Conservation (phyloP, 2,797 vertebrate species). For the Darevskia nairensis region DNA sequence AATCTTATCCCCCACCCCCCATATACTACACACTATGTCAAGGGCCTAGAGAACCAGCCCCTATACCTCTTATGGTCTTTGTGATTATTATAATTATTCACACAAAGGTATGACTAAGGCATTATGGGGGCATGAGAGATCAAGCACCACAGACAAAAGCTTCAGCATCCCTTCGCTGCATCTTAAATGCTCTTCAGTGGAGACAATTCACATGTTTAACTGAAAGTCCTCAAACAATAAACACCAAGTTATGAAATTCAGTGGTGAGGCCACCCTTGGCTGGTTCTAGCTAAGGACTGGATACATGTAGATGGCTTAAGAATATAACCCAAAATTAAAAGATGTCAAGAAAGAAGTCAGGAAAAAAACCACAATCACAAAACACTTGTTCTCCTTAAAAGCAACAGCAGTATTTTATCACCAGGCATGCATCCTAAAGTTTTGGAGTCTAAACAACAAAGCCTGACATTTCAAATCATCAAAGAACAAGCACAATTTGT, state of each 20-base stretch:
- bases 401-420: not conserved
- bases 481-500: not conserved
- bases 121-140: not conserved
- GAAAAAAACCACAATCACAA: not conserved
- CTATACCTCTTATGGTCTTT: not conserved
- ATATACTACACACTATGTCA: not conserved
- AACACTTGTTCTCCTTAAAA: not conserved
- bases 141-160: not conserved
- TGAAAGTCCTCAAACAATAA: not conserved
- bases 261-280: not conserved
- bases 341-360: not conserved
- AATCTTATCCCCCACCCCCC: not conserved
- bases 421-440: too few species aligned
- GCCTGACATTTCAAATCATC: not conserved
- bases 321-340: not conserved
- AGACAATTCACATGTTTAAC: not conserved
- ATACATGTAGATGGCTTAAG: not conserved
- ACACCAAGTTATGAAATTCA: not conserved
- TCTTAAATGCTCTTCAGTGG: not conserved
- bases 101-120: not conserved
- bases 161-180: not conserved
- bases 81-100: not conserved
- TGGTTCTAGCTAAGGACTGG: not conserved
- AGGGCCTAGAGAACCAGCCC: not conserved
- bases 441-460: not conserved